Conservation (phyloP, 2,113 vertebrate species). For the Ascaphus truei region DNA sequence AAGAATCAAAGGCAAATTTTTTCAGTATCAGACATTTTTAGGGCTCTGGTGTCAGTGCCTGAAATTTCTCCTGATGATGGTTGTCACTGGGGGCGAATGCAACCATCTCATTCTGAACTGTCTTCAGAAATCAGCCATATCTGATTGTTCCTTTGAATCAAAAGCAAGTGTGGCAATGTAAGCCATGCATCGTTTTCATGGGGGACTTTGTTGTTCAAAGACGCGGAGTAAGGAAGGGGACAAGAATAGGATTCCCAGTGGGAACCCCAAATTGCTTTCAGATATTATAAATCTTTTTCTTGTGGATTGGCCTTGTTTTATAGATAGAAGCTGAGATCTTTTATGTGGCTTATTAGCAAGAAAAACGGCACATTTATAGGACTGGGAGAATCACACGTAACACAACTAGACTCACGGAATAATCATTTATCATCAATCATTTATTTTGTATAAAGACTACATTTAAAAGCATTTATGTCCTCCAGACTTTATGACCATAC, state of each 20-base stretch:
- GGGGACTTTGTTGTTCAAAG: slow-evolving; percentile 68
- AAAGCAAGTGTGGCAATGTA: slow-evolving; percentile 66
- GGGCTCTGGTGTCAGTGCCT: slow-evolving; percentile 59
- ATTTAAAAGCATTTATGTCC: too few relatives aligned
- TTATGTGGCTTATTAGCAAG: too few relatives aligned
- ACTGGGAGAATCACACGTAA: too few relatives aligned
- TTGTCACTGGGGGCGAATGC: slow-evolving; percentile 57
- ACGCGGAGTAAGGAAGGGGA: slow-evolving; percentile 28
- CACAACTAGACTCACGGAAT: too few relatives aligned
- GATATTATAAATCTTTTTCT: slow-evolving; percentile 60
- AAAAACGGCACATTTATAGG: too few relatives aligned
- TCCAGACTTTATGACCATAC: too few relatives aligned
- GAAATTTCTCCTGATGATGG: slow-evolving; percentile 63
- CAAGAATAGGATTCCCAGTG: slow-evolving; percentile 58
- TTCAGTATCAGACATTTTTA: slow-evolving; percentile 56
- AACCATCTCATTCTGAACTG: slow-evolving; percentile 58
- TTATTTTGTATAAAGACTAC: too few relatives aligned
- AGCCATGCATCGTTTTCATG: slow-evolving; percentile 59
- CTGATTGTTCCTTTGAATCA: slow-evolving; percentile 75
- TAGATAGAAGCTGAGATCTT: slow-evolving; percentile 7
- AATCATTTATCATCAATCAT: too few relatives aligned
- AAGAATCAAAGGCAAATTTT: slow-evolving; percentile 65
- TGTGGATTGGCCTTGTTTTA: slow-evolving; percentile 4
- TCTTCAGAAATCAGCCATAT: slow-evolving; percentile 66
- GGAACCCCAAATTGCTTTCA: slow-evolving; percentile 63